phyloP scores from a whole-genome alignment of 2,113 vertebrate genomes.

The Indri indri region DNA sequence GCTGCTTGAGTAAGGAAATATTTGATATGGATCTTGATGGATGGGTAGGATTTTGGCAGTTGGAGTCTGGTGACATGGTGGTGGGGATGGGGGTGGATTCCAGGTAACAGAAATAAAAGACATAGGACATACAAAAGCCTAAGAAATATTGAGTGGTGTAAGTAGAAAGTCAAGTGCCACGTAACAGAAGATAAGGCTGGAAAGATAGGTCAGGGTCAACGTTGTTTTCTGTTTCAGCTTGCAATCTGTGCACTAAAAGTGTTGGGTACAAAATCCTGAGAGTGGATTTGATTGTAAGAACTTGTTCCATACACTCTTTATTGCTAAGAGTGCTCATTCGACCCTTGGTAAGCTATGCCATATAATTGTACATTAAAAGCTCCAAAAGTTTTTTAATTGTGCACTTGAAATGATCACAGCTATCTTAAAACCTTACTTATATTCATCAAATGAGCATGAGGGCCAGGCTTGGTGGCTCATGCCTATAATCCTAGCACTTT shows the following conservation, averaged over 20 bases:
- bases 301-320: neutral
- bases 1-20: neutral
- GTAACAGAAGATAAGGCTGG: neutral
- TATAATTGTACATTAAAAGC: neutral
- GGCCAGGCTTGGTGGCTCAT: too few relatives aligned
- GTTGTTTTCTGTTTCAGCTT: neutral
- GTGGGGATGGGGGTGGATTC: neutral
- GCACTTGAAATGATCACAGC: neutral
- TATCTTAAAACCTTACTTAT: constrained; percentile 20
- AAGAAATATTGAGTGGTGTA: neutral
- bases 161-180: neutral
- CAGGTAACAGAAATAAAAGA: neutral
- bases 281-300: constrained; percentile 13
- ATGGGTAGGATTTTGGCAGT: neutral
- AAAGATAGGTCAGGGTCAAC: neutral
- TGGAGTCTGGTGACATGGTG: neutral
- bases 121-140: neutral
- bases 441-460: neutral
- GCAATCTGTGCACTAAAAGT: neutral
- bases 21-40: neutral
- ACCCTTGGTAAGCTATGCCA: neutral
- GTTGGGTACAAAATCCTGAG: neutral
- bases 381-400: neutral
- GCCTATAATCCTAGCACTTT: too few relatives aligned
- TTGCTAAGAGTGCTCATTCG: neutral